Percentiles rank a stretch among this genome's conserved stretches.
These are phyloP conservation scores for Diarsia brunnea DNA, from an alignment of 2,888 invertebrate genomes.

Conservation along the genomic window DNA sequence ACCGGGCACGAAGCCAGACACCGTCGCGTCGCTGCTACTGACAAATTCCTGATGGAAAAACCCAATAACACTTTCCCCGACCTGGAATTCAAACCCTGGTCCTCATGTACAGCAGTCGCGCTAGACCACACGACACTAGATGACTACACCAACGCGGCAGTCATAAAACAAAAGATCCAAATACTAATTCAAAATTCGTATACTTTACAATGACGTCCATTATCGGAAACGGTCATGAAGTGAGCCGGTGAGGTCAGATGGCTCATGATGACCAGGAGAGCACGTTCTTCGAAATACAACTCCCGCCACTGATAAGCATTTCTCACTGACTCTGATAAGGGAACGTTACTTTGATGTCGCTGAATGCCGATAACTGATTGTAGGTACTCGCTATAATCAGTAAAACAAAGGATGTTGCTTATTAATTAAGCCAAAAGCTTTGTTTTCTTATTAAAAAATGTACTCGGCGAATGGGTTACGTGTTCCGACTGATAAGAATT, in stretches of 20 bases:
- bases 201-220: slow-evolving; percentile 36
- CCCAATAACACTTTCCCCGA: too few relatives aligned
- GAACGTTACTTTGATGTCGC: slow-evolving; percentile 61
- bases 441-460: slow-evolving; percentile 29
- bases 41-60: too few relatives aligned
- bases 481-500: slow-evolving; percentile 18
- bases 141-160: too few relatives aligned
- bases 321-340: slow-evolving; percentile 60
- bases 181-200: slow-evolving; percentile 12
- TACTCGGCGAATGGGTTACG: neutral
- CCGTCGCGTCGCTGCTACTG: too few relatives aligned
- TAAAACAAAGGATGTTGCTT: slow-evolving; percentile 47
- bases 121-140: too few relatives aligned
- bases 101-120: too few relatives aligned
- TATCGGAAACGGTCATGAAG: slow-evolving; percentile 55
- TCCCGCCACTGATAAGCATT: slow-evolving; percentile 61
- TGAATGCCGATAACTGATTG: slow-evolving; percentile 62
- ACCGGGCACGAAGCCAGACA: too few relatives aligned
- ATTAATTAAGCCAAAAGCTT: slow-evolving; percentile 42
- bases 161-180: slow-evolving; percentile 38
- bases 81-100: too few relatives aligned
- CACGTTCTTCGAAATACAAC: slow-evolving; percentile 61
- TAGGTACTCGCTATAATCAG: slow-evolving; percentile 53
- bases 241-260: slow-evolving; percentile 54
- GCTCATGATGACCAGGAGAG: slow-evolving; percentile 35